These are phyloP conservation scores for Microctonus aethiopoides DNA, from an alignment of 2,888 invertebrate genomes.

Conservation along the genomic window DNA sequence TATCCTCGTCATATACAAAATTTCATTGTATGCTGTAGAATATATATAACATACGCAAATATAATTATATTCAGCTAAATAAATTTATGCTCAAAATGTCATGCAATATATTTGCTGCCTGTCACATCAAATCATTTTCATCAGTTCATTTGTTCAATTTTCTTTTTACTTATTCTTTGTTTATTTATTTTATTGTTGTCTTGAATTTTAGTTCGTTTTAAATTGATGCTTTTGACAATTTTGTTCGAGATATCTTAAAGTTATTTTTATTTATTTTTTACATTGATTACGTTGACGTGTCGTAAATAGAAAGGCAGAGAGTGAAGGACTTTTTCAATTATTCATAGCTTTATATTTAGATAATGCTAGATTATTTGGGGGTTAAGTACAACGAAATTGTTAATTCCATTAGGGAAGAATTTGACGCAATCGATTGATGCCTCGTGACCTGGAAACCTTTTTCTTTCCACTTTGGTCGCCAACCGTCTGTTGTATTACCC, in stretches of 20 bases:
- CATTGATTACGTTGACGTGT: no score
- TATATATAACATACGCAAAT: not conserved
- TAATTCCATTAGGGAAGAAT: slow-evolving; percentile 1
- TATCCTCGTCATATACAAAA: not conserved
- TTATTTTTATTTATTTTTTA: not conserved
- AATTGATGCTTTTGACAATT: no score
- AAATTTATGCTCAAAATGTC: not conserved
- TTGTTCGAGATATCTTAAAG: no score
- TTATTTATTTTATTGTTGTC: no score
- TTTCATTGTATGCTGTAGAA: not conserved
- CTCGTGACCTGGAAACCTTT: slow-evolving; percentile 26
- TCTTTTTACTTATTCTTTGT: not conserved
- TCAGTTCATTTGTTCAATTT: not conserved
- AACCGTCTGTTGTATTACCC: not conserved
- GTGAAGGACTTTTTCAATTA: not conserved
- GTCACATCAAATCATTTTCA: slow-evolving; percentile 15
- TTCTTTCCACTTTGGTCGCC: not conserved
- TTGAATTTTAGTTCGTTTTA: no score
- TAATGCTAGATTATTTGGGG: not conserved
- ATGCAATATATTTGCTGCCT: not conserved
- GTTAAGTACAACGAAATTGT: slow-evolving; percentile 2
- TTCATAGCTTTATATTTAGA: not conserved
- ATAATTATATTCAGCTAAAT: not conserved
- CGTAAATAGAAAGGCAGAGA: no score
- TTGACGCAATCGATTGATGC: slow-evolving; percentile 12